Conservation (phyloP, 2,113 vertebrate species). For the Tor tambroides region DNA sequence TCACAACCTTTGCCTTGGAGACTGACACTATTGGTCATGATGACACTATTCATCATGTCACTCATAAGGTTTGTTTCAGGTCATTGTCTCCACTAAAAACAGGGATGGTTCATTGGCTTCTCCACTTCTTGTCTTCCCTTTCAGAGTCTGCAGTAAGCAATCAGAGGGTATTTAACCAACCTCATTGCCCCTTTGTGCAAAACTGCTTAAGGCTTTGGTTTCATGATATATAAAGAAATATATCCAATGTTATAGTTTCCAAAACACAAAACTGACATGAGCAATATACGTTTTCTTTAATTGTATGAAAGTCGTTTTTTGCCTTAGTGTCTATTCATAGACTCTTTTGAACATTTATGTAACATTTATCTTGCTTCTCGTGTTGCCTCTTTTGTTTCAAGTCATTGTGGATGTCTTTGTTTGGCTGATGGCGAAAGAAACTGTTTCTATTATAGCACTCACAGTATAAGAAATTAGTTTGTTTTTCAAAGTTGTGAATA, state of each 20-base stretch:
- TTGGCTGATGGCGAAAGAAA: neutral
- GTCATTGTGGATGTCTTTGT: conserved; percentile 30
- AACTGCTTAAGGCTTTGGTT: conserved; percentile 18
- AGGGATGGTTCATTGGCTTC: conserved; percentile 33
- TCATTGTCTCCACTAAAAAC: conserved; percentile 52
- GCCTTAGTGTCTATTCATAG: neutral
- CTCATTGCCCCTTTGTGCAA: conserved; percentile 43
- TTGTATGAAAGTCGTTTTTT: neutral
- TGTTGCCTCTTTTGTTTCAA: neutral
- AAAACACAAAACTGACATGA: neutral
- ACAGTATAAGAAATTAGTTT: conserved; percentile 31
- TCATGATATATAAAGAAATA: neutral
- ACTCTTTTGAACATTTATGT: neutral
- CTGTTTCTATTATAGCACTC: conserved; percentile 36
- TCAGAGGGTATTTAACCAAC: conserved; percentile 50
- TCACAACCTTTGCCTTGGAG: conserved; percentile 23
- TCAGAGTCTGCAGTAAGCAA: conserved; percentile 33
- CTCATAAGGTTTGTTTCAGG: conserved; percentile 39
- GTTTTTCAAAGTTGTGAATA: conserved; percentile 43
- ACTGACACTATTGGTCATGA: conserved; percentile 43
- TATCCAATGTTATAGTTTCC: neutral
- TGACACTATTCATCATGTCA: conserved; percentile 34
- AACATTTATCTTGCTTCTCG: neutral
- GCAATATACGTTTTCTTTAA: neutral
- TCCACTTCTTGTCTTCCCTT: conserved; percentile 24